Evolutionary conservation across 2,113 vertebrate genomes (phyloP).

Genomic region (Cyanistes caeruleus): DNA sequence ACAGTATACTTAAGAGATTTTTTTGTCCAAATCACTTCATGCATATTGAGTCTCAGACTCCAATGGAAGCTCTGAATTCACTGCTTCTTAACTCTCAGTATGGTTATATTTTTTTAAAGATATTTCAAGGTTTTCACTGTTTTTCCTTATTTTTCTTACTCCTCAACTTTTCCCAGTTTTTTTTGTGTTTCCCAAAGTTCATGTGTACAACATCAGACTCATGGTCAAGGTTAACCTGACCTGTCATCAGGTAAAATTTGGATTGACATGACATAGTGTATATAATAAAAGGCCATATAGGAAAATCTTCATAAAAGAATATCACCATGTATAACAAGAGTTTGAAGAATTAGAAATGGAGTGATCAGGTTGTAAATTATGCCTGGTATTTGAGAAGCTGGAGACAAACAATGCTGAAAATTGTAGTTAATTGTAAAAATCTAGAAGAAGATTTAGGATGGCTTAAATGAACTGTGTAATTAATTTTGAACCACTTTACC

Average conservation of each 20-base stretch:
- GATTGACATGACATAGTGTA: neutral
- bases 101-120: neutral
- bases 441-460: neutral
- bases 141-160: neutral
- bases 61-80: neutral
- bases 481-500: neutral
- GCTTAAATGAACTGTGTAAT: neutral
- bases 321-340: neutral
- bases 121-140: neutral
- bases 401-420: neutral
- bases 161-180: rapidly evolving
- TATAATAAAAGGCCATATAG: neutral
- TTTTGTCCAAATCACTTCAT: neutral
- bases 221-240: neutral
- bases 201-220: neutral
- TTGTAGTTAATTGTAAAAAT: neutral
- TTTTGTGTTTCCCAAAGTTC: neutral
- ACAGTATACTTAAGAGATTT: neutral
- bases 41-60: neutral
- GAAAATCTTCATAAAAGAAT: neutral
- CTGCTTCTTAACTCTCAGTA: neutral
- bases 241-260: neutral
- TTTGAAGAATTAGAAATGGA: neutral
- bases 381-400: neutral
- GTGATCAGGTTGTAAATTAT: neutral